Evolutionary conservation across 2,797 vertebrate genomes (phyloP), one percentile per base, ranked within the genome.

Genomic region (Esox masquinongy): DNA sequence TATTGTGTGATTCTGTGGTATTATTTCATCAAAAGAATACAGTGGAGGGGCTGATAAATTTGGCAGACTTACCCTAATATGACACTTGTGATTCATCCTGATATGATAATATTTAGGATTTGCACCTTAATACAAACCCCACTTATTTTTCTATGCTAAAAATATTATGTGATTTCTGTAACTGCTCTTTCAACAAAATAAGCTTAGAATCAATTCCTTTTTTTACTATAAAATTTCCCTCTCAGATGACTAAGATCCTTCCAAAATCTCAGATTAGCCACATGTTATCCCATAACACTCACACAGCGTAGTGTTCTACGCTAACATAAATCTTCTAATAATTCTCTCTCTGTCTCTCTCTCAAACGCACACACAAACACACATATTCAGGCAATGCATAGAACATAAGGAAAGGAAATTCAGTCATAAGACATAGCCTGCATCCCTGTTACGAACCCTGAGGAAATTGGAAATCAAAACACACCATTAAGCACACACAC

Each of bases 1-100:
- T 84, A 90, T 90, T 85, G 84, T 85, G 86, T 85, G 87, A 86
- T 86, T 89, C 80, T 87, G 84, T 83, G 76, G 79, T 87, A 91
- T 85, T 82, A 86, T 19, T 56, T 56, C n/a, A n/a, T 56, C 53
- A 56, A 19, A 19, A n/a, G 53, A 83, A 84, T 90, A 81, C 84
- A 88, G 89, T 87, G 87, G 83, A 77, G 72, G 76, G 79, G 80
- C 61, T 31, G 68, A 56, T 56, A 11, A 56, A 64, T 64, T 26
- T 31, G 66, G 31, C 15, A 34, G 63, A 66, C 8, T 24, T 26
- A n/a, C 24, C 22, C 61, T 26, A 19, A 26, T 64, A 31, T 8
- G 4, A 64, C 24, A 16, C 34, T 22, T 36, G 34, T 36, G 31
- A 67, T 34, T 31, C 17, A 17, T 17, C 36, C 15, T 12, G 9